These are phyloP conservation scores for Arion vulgaris DNA, from an alignment of 1,140 invertebrate genomes.

Conservation along the genomic window DNA sequence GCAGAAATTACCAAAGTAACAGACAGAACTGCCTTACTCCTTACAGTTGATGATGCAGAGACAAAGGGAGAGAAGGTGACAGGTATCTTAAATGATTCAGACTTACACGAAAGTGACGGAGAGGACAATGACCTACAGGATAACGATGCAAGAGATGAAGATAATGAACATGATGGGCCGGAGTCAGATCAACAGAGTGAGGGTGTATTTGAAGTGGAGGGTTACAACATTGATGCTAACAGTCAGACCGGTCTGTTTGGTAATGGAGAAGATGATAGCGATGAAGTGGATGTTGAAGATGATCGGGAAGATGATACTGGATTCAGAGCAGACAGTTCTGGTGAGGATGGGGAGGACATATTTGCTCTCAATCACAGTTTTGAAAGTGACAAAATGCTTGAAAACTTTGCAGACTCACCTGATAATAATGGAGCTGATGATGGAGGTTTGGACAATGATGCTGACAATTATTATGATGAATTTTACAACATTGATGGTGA, in stretches of 20 bases:
- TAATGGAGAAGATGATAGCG: conserved; percentile 32
- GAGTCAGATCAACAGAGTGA: conserved; percentile 3
- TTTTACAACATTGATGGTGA: conserved; percentile 35
- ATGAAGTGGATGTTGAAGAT: conserved; percentile 36
- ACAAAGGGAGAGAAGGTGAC: background rate
- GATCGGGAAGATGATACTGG: conserved; percentile 2
- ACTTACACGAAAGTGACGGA: background rate
- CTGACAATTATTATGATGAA: conserved; percentile 33
- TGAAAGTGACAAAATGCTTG: background rate
- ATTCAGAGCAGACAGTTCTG: background rate
- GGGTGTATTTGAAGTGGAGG: conserved; percentile 21
- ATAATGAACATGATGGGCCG: background rate
- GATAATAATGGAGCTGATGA: background rate
- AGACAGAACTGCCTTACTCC: background rate
- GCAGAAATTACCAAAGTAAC: background rate
- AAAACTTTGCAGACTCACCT: background rate
- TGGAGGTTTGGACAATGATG: background rate
- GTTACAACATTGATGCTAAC: conserved; percentile 6
- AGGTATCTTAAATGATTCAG: background rate
- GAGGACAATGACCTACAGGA: background rate
- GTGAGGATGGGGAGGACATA: background rate
- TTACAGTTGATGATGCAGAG: background rate
- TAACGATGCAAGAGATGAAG: background rate
- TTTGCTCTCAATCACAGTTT: background rate
- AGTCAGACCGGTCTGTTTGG: conserved; percentile 30